Percentiles rank a stretch among this genome's conserved stretches.
Evolutionary conservation across 1,140 invertebrate genomes (phyloP).

Genomic region (Probaryconus sp.): DNA sequence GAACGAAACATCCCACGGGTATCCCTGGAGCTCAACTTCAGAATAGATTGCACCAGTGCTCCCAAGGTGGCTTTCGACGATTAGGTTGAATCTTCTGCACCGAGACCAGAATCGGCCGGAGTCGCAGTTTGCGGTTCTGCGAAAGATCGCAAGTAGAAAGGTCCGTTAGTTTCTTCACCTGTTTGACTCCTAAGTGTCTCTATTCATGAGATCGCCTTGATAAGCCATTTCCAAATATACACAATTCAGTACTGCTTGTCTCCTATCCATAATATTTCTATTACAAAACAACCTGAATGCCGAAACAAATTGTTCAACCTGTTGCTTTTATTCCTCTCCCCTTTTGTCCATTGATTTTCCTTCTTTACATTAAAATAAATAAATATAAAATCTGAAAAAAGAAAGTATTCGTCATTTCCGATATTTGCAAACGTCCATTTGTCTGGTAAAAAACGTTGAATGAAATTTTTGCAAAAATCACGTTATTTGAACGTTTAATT

Average conservation of each 20-base stretch:
- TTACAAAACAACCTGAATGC: slow-evolving; percentile 13
- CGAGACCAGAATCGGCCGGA: slow-evolving; percentile 43
- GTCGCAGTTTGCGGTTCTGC: slow-evolving; percentile 39
- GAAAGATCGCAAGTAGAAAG: slow-evolving; percentile 6
- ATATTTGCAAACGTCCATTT: no score
- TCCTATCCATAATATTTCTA: slow-evolving; percentile 11
- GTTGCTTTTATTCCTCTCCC: no score
- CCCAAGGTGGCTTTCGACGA: slow-evolving; percentile 66
- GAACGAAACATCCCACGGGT: slow-evolving; percentile 66
- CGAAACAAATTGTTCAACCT: background rate
- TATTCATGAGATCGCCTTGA: slow-evolving; percentile 2
- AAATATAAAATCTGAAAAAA: no score
- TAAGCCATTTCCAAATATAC: background rate
- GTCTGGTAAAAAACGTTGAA: no score
- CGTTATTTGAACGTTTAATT: no score
- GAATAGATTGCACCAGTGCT: slow-evolving; percentile 70
- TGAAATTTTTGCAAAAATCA: no score
- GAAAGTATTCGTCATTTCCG: no score
- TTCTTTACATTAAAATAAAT: no score
- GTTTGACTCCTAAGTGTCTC: slow-evolving; percentile 18
- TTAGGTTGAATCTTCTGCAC: slow-evolving; percentile 66
- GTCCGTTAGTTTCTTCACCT: slow-evolving; percentile 14
- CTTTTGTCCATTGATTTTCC: no score
- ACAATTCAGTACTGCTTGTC: background rate
- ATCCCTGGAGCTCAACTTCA: slow-evolving; percentile 65